phyloP scores from a whole-genome alignment of 1,140 invertebrate species.

The Microplitis demolitor region DNA sequence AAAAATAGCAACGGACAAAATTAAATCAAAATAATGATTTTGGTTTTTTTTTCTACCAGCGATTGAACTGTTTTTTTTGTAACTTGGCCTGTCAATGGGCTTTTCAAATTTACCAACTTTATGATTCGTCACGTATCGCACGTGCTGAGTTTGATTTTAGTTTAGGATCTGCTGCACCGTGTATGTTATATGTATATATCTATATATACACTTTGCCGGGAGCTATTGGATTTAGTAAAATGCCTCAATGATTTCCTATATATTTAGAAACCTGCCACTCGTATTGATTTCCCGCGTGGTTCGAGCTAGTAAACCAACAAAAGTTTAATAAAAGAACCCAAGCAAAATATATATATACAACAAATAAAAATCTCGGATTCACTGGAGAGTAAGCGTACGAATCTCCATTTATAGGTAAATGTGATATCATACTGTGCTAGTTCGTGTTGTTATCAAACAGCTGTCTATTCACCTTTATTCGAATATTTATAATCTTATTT shows the following conservation, averaged over 20 bases:
- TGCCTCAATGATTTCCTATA: not conserved
- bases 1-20: no score
- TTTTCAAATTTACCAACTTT: not conserved
- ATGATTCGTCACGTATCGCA: constrained; percentile 3
- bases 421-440: no score
- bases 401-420: no score
- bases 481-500: no score
- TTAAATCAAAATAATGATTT: no score
- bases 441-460: no score
- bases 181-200: not conserved
- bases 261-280: not conserved
- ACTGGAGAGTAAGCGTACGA: no score
- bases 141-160: not conserved
- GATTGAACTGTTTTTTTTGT: no score
- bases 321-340: not conserved
- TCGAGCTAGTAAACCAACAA: not conserved
- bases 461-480: no score
- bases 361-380: not conserved
- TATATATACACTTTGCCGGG: not conserved
- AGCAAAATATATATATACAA: not conserved
- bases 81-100: not conserved
- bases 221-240: not conserved
- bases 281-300: not conserved
- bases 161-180: not conserved
- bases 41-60: no score